Conservation (phyloP, 1,140 invertebrate genomes). For the Streblospio benedicti region DNA sequence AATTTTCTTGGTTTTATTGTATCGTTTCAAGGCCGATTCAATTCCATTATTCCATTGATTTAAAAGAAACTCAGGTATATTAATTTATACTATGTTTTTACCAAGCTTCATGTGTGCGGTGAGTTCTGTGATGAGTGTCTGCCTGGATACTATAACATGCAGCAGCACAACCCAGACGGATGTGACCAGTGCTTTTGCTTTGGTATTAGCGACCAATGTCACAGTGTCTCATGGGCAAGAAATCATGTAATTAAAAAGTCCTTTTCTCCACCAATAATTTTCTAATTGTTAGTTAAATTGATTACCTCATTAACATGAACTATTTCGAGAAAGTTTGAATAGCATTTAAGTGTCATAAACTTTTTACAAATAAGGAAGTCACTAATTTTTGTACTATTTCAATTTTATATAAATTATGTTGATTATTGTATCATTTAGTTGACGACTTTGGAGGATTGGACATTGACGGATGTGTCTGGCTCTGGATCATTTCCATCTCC, state of each 20-base stretch:
- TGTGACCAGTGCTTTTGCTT: constrained; percentile 89
- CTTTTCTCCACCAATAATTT: constrained; percentile 8
- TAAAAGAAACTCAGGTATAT: too few species aligned
- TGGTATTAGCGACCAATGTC: constrained; percentile 66
- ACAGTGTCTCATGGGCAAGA: constrained; percentile 50
- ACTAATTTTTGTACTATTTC: too few species aligned
- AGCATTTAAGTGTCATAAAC: too few species aligned
- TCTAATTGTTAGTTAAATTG: too few species aligned
- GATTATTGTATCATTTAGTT: too few species aligned
- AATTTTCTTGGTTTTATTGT: not conserved
- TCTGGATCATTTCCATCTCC: constrained; percentile 27
- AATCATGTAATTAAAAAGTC: constrained; percentile 51
- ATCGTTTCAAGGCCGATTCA: not conserved
- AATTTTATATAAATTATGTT: too few species aligned
- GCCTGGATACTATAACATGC: constrained; percentile 72
- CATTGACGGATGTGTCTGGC: constrained; percentile 29
- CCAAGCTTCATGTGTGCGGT: constrained; percentile 52
- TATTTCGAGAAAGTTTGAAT: too few species aligned
- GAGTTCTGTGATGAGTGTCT: constrained; percentile 72
- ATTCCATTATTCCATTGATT: too few species aligned
- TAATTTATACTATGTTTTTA: too few species aligned
- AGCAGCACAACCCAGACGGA: constrained; percentile 64
- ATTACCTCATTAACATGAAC: too few species aligned
- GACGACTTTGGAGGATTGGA: constrained; percentile 29
- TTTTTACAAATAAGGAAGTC: too few species aligned